Base-by-base conservation (phyloP, 2,888 invertebrate genomes). In the Epiblema foenella region DNA sequence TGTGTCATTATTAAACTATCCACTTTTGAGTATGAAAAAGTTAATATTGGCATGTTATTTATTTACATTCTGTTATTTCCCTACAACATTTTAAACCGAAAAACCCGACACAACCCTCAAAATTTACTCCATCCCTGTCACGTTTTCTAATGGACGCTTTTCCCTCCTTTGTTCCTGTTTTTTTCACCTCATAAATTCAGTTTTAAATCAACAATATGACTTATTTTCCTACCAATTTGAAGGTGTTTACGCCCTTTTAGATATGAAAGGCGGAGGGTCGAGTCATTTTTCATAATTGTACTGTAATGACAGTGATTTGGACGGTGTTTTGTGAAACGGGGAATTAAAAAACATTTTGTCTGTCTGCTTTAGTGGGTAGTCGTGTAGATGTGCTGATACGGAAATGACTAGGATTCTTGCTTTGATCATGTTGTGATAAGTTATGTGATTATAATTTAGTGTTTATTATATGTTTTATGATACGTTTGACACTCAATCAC, bases 261-360 rank as follows among this genome's bases (percentile, higher is more conserved):
- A 0, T 12, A 0, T 18, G 1, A 10, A 37, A 10, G 10, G 39
- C 33, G 11, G 33, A 80, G 76, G 74, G 74, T 75, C 73, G 75
- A 79, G 81, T 83, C 83, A 85, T 89, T 88, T 85, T 84, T 88
- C 87, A 88, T 88, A 89, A 89, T 89, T 89, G 85, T 80, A 77
- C 78, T 75, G 76, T 87, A 89, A 89, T 87, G 84, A 83, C 82
- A 79, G 83, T 84, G 83, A 83, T 83, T 84, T 77, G 72, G 74
- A 75, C 83, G 85, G 82, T 37, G 81, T 85, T 83, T 79, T 75
- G 77, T 73, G 73, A 67, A 73, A 74, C 39, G 12, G 46, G 24
- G 70, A 37, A 71, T 71, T 71, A 71, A 66, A 70, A 70, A 46
- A 17, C 54, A 42, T 56, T 71, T 71, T 66, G 66, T 59, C 46